Percentiles rank a stretch among this genome's conserved stretches.
Evolutionary conservation across 2,888 invertebrate species (phyloP).

Genomic region (Hemistola chrysoprasaria): DNA sequence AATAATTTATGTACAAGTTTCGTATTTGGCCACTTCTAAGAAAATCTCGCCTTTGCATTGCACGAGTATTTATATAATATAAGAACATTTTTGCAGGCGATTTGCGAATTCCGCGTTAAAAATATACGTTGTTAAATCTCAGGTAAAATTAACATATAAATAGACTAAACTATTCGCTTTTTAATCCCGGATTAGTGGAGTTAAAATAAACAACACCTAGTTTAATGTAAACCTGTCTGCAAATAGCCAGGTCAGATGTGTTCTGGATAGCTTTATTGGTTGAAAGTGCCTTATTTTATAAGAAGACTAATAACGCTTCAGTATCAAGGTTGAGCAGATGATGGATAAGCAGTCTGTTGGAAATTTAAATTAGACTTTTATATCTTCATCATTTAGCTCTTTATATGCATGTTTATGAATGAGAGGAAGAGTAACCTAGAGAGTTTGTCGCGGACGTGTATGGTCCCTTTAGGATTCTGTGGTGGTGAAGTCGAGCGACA

Average conservation of each 20-base stretch:
- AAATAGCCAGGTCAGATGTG: conserved; percentile 40
- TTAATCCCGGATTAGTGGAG: conserved; percentile 25
- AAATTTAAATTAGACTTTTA: too few relatives aligned
- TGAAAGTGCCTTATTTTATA: conserved; percentile 9
- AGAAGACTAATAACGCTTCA: background rate
- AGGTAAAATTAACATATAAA: conserved; percentile 10
- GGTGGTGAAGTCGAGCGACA: too few relatives aligned
- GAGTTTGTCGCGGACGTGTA: too few relatives aligned
- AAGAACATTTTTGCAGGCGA: background rate
- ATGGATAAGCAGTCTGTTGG: conserved; percentile 5
- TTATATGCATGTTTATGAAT: too few relatives aligned
- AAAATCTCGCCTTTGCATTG: too few relatives aligned
- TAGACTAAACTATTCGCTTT: conserved; percentile 21
- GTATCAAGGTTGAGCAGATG: conserved; percentile 10
- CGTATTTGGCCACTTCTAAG: too few relatives aligned
- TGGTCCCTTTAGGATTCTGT: too few relatives aligned
- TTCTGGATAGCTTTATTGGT: conserved; percentile 32
- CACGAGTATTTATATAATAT: too few relatives aligned
- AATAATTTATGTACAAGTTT: too few relatives aligned
- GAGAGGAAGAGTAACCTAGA: too few relatives aligned
- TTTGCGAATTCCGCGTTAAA: conserved; percentile 11
- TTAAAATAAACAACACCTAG: conserved; percentile 39
- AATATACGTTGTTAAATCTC: conserved; percentile 13
- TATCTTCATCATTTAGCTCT: too few relatives aligned
- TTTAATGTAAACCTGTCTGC: conserved; percentile 43